These are phyloP conservation scores for Melanerpes formicivorus DNA, from an alignment of 2,113 vertebrate species.

Conservation along the genomic window DNA sequence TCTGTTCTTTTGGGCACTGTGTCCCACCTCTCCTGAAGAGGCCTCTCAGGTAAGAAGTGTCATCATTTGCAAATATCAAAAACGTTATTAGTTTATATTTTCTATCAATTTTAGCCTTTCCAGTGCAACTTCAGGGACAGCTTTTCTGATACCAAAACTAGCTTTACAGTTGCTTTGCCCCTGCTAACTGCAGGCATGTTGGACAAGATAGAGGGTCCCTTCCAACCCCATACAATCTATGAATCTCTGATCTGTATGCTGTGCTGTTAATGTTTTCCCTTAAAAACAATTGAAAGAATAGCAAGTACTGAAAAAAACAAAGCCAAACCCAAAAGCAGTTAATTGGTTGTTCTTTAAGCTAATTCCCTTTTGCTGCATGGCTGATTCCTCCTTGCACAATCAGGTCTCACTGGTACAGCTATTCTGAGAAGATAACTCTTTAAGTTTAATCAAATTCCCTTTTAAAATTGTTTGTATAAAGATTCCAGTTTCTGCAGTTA, in stretches of 20 bases:
- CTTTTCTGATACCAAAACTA: not conserved
- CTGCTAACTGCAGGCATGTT: too few relatives aligned
- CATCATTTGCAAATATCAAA: not conserved
- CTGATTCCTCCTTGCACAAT: not conserved
- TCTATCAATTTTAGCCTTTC: not conserved
- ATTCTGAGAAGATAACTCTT: constrained; percentile 14
- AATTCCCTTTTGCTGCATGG: not conserved
- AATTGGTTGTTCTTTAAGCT: constrained; percentile 26
- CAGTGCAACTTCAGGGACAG: not conserved
- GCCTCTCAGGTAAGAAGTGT: not conserved
- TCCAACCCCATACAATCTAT: too few relatives aligned
- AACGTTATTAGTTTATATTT: not conserved
- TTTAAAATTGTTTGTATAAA: constrained; percentile 17
- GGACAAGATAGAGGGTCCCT: too few relatives aligned
- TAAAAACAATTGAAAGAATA: not conserved
- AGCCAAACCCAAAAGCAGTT: not conserved
- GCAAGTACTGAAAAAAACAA: not conserved
- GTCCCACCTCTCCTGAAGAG: not conserved
- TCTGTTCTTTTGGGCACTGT: not conserved
- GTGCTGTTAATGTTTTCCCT: not conserved
- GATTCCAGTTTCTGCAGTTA: constrained; percentile 1
- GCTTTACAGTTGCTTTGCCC: not conserved
- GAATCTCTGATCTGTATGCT: not conserved
- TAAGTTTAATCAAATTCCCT: constrained; percentile 2
- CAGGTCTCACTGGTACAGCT: not conserved